Evolutionary conservation across 2,888 invertebrate genomes (phyloP).

Genomic region (Drosophila cognata): DNA sequence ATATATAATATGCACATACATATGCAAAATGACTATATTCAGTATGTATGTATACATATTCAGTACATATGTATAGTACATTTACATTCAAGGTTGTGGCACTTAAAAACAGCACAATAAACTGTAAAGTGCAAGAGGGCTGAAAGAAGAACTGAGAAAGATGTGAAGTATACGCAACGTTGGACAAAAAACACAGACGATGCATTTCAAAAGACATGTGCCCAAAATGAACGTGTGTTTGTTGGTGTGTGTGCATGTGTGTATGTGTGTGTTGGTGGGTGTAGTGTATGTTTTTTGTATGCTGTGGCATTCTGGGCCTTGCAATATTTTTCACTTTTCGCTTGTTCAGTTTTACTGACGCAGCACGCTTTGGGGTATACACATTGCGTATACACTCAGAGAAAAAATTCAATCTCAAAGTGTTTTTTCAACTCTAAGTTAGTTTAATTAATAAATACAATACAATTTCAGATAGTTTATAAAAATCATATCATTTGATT

Average conservation of each 20-base stretch:
- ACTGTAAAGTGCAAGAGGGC: constrained; percentile 46
- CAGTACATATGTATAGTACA: constrained; percentile 5
- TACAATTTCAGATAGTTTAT: no score
- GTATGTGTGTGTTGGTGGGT: constrained; percentile 10
- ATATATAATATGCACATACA: constrained; percentile 14
- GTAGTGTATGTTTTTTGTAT: constrained; percentile 12
- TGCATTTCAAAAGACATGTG: constrained; percentile 47
- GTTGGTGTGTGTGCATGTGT: neutral
- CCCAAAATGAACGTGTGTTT: constrained; percentile 8
- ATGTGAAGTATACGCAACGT: constrained; percentile 64
- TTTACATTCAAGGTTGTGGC: constrained; percentile 44
- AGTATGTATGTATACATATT: neutral
- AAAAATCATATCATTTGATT: no score
- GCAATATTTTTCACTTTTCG: constrained; percentile 23
- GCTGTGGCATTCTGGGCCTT: constrained; percentile 28
- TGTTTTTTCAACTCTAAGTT: no score
- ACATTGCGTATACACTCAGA: constrained; percentile 21
- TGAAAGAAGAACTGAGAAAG: constrained; percentile 28
- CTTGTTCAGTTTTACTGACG: constrained; percentile 11
- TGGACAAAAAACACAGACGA: constrained; percentile 61
- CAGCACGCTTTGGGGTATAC: constrained; percentile 28
- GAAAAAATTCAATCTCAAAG: neutral
- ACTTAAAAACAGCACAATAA: constrained; percentile 43
- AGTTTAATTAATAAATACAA: no score
- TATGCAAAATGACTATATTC: neutral